Evolutionary conservation across 2,797 vertebrate species (phyloP).

Genomic region (Muscicapa striata): DNA sequence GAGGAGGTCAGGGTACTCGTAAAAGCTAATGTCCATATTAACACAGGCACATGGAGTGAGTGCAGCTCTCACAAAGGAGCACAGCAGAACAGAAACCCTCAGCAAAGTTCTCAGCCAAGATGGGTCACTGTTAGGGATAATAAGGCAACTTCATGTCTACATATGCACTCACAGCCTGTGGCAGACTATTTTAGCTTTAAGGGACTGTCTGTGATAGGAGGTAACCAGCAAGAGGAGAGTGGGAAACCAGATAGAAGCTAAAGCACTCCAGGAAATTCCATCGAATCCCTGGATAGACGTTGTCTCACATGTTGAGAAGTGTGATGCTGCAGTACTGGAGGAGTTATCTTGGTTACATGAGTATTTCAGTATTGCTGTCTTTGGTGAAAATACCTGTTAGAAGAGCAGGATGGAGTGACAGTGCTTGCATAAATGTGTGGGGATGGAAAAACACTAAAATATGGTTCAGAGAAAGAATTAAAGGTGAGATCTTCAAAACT

Average conservation of each 20-base stretch:
- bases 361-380: background rate
- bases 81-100: background rate
- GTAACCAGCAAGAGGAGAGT: constrained; percentile 21
- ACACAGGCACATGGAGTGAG: background rate
- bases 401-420: constrained; percentile 1
- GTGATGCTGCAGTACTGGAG: constrained; percentile 11
- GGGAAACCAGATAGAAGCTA: constrained; percentile 31
- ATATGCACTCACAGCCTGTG: background rate
- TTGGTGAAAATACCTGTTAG: background rate
- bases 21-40: background rate
- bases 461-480: background rate
- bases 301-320: constrained; percentile 27
- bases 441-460: background rate
- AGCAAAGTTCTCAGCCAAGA: background rate
- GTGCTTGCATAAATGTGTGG: background rate
- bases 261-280: constrained; percentile 45
- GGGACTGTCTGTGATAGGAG: background rate
- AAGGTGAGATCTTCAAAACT: constrained; percentile 15
- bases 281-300: background rate
- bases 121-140: background rate
- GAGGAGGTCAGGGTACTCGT: background rate
- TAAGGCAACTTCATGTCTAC: background rate
- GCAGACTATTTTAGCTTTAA: constrained; percentile 23
- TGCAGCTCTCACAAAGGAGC: background rate
- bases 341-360: background rate